A percentile compares a stretch with the other conserved stretches of the same genome.
Conservation (phyloP, 2,797 vertebrate genomes). For the Capromys pilorides region DNA sequence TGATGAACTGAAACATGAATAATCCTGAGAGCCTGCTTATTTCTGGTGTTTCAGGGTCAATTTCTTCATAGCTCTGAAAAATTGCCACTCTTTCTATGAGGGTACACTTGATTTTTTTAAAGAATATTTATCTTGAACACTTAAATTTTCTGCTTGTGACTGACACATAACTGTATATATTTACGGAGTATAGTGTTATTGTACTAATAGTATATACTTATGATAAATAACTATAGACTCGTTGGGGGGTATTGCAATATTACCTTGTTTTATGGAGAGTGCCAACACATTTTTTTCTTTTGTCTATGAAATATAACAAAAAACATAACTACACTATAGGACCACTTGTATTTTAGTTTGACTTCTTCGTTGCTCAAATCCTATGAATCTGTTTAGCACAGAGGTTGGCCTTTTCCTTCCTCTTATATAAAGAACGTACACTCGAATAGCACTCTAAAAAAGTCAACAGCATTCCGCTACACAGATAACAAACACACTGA, state of each 20-base stretch:
- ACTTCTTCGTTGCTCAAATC: not conserved
- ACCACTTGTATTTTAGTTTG: conserved; percentile 35
- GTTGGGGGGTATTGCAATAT: not conserved
- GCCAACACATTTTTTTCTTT: not conserved
- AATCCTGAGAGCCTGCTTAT: not conserved
- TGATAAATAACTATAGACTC: not conserved
- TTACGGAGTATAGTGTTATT: not conserved
- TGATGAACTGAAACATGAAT: not conserved
- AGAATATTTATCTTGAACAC: not conserved
- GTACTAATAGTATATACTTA: not conserved
- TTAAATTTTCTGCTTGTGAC: not conserved
- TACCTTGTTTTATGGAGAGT: not conserved
- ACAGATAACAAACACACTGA: too few species aligned
- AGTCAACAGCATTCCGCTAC: too few species aligned
- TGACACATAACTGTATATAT: not conserved
- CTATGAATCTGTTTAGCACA: not conserved
- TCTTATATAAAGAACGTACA: not conserved
- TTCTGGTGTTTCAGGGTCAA: not conserved
- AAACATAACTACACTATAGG: too few species aligned
- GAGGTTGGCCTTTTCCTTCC: not conserved
- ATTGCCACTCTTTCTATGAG: not conserved
- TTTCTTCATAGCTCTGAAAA: not conserved
- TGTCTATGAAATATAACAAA: not conserved
- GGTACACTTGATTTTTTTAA: not conserved
- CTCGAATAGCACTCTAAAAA: not conserved